phyloP scores from a whole-genome alignment of 1,140 invertebrate species.

The Cardiocondyla obscurior region DNA sequence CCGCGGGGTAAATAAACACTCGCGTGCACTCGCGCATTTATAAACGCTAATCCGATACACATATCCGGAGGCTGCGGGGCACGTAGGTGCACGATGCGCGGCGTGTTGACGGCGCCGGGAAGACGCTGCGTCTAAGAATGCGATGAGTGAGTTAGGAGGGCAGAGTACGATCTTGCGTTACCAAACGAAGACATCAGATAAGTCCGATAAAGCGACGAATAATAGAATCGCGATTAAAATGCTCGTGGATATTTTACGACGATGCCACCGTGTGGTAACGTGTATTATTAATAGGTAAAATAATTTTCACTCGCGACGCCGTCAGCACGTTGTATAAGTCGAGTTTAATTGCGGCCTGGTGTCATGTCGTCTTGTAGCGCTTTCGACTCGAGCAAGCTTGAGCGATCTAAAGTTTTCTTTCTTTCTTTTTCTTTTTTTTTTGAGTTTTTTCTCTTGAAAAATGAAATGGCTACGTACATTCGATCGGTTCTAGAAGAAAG shows the following conservation, averaged over 20 bases:
- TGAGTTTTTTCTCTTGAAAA: too few relatives aligned
- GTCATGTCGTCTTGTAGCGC: background rate
- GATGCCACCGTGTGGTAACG: background rate
- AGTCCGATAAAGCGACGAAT: slow-evolving; percentile 1
- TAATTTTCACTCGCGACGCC: background rate
- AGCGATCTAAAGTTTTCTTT: too few relatives aligned
- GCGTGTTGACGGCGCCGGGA: slow-evolving; percentile 18
- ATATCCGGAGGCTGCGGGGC: slow-evolving; percentile 8
- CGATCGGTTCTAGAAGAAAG: too few relatives aligned
- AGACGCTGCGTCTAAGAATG: background rate
- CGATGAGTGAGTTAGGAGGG: background rate
- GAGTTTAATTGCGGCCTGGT: background rate
- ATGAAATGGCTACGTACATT: too few relatives aligned
- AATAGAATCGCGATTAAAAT: background rate
- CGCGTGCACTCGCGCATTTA: slow-evolving; percentile 25
- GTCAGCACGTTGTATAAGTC: background rate
- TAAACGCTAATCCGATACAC: slow-evolving; percentile 44
- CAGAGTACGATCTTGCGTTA: background rate
- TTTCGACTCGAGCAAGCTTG: too few relatives aligned
- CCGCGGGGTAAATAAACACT: slow-evolving; percentile 28
- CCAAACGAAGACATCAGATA: background rate
- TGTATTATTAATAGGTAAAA: background rate
- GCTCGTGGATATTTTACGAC: background rate
- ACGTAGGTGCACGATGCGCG: slow-evolving; percentile 2
- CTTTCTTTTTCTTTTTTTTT: too few relatives aligned